phyloP scores from a whole-genome alignment of 2,888 invertebrate species.

The Ganaspis brasiliensis region DNA sequence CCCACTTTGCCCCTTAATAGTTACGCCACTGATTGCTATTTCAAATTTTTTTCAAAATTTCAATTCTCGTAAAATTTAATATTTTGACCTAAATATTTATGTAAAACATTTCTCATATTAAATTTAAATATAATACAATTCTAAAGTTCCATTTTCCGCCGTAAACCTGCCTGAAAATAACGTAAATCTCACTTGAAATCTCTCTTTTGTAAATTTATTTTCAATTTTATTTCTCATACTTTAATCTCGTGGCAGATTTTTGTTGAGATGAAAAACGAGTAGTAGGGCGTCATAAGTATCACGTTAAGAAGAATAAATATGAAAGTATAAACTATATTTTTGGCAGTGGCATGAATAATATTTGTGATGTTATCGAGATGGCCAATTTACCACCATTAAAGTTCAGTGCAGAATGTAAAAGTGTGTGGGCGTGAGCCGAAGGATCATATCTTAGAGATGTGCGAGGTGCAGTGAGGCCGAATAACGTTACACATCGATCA shows the following conservation, averaged over 20 bases:
- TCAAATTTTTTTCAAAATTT: no score
- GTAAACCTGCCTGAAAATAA: no score
- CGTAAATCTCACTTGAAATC: no score
- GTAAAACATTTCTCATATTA: no score
- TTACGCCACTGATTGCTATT: no score
- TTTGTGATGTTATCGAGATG: constrained; percentile 32
- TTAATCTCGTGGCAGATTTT: neutral
- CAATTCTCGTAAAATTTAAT: no score
- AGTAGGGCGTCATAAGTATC: constrained; percentile 16
- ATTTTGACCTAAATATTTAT: no score
- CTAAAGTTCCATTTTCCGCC: no score
- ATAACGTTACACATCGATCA: constrained; percentile 74
- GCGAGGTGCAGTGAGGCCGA: constrained; percentile 61
- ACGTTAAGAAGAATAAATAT: constrained; percentile 28
- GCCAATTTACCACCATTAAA: constrained; percentile 42
- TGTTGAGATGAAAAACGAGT: neutral
- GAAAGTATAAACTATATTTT: constrained; percentile 27
- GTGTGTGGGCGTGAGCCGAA: constrained; percentile 55
- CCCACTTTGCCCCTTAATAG: no score
- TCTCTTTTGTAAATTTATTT: no score
- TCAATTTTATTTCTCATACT: neutral
- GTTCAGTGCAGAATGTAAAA: constrained; percentile 8
- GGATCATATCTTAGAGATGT: constrained; percentile 49
- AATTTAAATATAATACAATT: no score
- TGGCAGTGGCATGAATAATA: constrained; percentile 26